phyloP scores from a whole-genome alignment of 2,797 vertebrate species.

The Aphelocoma californica region DNA sequence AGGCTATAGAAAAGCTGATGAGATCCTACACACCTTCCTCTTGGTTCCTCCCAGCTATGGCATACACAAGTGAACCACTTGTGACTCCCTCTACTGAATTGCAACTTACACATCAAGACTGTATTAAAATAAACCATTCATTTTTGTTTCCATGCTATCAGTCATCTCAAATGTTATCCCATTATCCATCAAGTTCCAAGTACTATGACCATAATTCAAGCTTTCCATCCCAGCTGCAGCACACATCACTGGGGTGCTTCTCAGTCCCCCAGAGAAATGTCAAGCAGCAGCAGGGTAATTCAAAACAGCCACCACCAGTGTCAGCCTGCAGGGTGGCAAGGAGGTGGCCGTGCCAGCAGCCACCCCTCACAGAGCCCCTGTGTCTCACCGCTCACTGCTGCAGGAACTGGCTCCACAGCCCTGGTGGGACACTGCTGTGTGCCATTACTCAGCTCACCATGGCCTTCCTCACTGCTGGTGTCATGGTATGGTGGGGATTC shows the following conservation, averaged over 20 bases:
- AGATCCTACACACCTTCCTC: neutral
- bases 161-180: neutral
- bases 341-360: neutral
- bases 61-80: neutral
- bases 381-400: neutral
- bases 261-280: neutral
- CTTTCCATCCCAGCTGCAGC: neutral
- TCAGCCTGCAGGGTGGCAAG: neutral
- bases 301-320: neutral
- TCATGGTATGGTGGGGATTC: neutral
- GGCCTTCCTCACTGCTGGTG: neutral
- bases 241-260: neutral
- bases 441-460: neutral
- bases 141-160: neutral
- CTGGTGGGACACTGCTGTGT: rapidly evolving
- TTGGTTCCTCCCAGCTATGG: neutral
- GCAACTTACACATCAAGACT: neutral
- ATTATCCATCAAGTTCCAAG: neutral
- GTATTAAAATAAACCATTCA: neutral
- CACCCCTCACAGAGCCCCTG: neutral
- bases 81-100: neutral
- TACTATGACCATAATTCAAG: neutral
- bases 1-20: neutral
- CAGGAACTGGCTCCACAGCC: neutral
- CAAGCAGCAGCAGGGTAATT: neutral